Evolutionary conservation across 2,797 vertebrate genomes (phyloP), one percentile per base, ranked within the genome.

Genomic region (Falco biarmicus): DNA sequence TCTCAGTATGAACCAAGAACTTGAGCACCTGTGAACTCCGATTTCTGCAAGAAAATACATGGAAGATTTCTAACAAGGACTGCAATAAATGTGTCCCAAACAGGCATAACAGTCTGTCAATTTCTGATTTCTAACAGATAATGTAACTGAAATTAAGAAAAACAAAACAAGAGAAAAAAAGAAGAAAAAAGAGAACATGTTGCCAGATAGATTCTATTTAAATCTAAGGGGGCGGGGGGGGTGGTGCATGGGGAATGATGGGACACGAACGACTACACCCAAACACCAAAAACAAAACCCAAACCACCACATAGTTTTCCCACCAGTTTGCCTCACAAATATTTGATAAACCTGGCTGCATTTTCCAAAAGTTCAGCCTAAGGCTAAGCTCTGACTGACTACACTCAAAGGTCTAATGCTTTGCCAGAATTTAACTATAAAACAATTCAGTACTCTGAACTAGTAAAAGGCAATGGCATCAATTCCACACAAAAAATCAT

Each of bases 161-260:
- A 68, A 53, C 8, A 1, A 39, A 39, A 39, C 39, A 39, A 39
- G 39, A 11, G 25, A 7, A 26, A 26, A 1, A 1, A 16, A 13
- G 8, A 6, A 24, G 6, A 34, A 7, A 1, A 1, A 16, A 13
- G 8, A 7, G 20, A 10, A 0, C 2, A 9, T 3, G 20, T 24
- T 37, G 15, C 16, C 11, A 24, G 24, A 28, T 3, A 31, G 13
- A 11, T 43, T 90, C 51, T 41, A 56, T 66, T 74, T 63, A 10
- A 73, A 39, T 64, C 59, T 19, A 45, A n/a, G 43, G 43, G 43
- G 43, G 43, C 4, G 43, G 43, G 43, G 43, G 41, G 37, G 37
- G 37, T 10, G 37, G 21, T 21, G 45, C n/a, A 39, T 39, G 37
- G 39, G 39, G 39, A 39, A 39, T 39, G 39, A 39, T 39, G 39